Base-by-base conservation (phyloP, 1,140 invertebrate species). In the Eurosta solidaginis region DNA sequence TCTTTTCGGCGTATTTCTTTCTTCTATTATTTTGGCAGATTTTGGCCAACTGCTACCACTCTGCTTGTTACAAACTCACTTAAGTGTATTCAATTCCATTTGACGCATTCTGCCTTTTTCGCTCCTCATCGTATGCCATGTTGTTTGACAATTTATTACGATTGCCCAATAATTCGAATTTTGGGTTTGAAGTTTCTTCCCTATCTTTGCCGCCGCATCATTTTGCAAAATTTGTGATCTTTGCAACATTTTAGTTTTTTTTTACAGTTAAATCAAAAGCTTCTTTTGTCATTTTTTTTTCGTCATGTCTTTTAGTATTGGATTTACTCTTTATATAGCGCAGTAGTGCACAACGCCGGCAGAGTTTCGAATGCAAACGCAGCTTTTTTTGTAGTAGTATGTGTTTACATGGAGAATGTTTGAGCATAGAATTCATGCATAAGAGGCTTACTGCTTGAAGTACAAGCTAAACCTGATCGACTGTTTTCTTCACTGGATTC, bases 111-210 rank as follows among this genome's bases (percentile, higher is more conserved):
- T 25, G 22, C 9, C 44, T 42, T 74, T 3, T 44, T 74, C 10
- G 7, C 29, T 25, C 3, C 36, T 68, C 45, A 47, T 9, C n/a
- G 33, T 20, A 36, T 85, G 83, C 83, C 83, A 84, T 85, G 83
- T 85, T 85, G 81, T 79, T 85, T 82, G 81, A 85, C 83, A 85
- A 85, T 85, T 85, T 85, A 85, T 85, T 85, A 83, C 79, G 79
- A 82, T 85, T 85, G 83, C 82, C 84, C 84, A 83, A 85, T 82
- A 68, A 68, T 68, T 33, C 59, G 33, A 68, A 29, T 29, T 20
- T 68, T 29, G 27, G 27, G n/a, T 22, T 42, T 42, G 33, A 40
- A 68, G 59, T 68, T 36, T 42, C n/a, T 40, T 2, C 59, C 2
- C 9, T 33, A 59, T 59, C 14, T 36, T 29, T 29, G 54, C 54